A percentile compares a stretch with the other conserved stretches of the same genome.
phyloP scores from a whole-genome alignment of 2,113 vertebrate species.

The Columba livia region DNA sequence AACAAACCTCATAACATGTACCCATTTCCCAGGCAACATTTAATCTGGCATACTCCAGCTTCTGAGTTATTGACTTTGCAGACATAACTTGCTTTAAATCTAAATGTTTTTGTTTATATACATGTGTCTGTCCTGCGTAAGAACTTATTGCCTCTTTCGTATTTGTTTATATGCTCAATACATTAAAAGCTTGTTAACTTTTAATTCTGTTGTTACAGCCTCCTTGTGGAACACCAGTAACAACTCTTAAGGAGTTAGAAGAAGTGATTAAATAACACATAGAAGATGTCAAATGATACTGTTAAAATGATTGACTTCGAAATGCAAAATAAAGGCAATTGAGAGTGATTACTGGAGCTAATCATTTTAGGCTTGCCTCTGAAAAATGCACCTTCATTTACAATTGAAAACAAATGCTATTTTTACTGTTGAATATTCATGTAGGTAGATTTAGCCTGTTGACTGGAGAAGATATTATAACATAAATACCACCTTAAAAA shows the following conservation, averaged over 20 bases:
- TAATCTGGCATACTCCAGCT: constrained; percentile 44
- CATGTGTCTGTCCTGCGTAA: background rate
- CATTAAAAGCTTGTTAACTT: constrained; percentile 25
- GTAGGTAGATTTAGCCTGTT: constrained; percentile 37
- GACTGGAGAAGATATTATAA: constrained; percentile 26
- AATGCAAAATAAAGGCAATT: constrained; percentile 70
- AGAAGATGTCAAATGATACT: constrained; percentile 62
- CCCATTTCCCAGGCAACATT: constrained; percentile 22
- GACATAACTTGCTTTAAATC: background rate
- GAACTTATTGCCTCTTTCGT: background rate
- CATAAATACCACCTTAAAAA: constrained; percentile 48
- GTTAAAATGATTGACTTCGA: constrained; percentile 59
- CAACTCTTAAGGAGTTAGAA: constrained; percentile 31
- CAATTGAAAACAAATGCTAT: constrained; percentile 60
- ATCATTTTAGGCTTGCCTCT: constrained; percentile 65
- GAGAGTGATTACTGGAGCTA: constrained; percentile 60
- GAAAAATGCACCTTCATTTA: constrained; percentile 68
- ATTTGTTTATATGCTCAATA: background rate
- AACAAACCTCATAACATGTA: background rate
- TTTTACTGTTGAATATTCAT: constrained; percentile 58
- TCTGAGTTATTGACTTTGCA: background rate
- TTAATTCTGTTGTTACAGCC: constrained; percentile 13
- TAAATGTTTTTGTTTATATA: background rate
- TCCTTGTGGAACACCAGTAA: constrained; percentile 23
- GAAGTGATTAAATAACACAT: constrained; percentile 54